These are phyloP conservation scores for Cinclus cinclus DNA, from an alignment of 2,113 vertebrate species.

Conservation along the genomic window DNA sequence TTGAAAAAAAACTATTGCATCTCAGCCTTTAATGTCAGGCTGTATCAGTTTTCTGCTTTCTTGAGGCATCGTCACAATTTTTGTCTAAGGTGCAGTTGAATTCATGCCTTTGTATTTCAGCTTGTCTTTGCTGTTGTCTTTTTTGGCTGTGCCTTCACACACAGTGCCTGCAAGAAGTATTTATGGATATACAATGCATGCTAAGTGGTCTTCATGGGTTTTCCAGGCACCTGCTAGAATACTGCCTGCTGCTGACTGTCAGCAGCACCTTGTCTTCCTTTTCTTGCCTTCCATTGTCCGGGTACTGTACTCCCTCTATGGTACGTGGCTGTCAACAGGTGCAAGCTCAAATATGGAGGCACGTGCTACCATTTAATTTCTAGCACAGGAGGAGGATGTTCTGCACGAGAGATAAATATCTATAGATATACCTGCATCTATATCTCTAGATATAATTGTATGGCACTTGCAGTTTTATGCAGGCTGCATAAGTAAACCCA, in stretches of 20 bases:
- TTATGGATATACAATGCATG: constrained; percentile 64
- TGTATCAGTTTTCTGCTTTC: constrained; percentile 57
- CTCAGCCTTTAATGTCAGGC: constrained; percentile 38
- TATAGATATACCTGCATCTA: constrained; percentile 50
- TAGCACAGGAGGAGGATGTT: constrained; percentile 45
- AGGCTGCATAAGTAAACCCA: constrained; percentile 69
- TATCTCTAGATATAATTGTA: constrained; percentile 53
- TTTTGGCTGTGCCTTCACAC: constrained; percentile 81
- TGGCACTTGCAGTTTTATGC: constrained; percentile 70
- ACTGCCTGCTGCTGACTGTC: constrained; percentile 50
- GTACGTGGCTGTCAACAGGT: constrained; percentile 23
- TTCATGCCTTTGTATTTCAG: constrained; percentile 72
- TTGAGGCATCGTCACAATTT: constrained; percentile 50
- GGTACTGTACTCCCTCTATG: constrained; percentile 49
- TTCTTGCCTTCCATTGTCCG: constrained; percentile 41
- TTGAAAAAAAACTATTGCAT: constrained; percentile 7
- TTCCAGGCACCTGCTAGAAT: constrained; percentile 62
- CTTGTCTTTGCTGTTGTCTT: constrained; percentile 73
- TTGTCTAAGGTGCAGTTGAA: constrained; percentile 65
- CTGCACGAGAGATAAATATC: constrained; percentile 46
- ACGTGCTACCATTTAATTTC: background rate
- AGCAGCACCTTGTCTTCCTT: constrained; percentile 36
- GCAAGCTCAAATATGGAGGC: constrained; percentile 21
- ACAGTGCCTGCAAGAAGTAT: constrained; percentile 79
- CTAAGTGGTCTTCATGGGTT: constrained; percentile 65